Conservation (phyloP, 2,113 vertebrate genomes). For the Cercopithecus mona region DNA sequence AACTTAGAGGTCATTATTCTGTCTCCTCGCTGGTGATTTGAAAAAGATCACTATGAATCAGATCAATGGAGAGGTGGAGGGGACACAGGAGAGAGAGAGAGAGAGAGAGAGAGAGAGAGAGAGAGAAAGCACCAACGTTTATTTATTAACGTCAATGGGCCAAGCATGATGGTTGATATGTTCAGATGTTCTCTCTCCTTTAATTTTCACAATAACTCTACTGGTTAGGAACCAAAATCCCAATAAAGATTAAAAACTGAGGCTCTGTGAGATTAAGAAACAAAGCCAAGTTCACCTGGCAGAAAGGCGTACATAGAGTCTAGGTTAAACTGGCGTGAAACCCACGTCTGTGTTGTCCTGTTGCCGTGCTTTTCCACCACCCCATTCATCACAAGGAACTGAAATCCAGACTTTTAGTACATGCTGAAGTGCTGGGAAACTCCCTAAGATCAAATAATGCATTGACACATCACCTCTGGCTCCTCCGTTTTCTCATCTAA, state of each 20-base stretch:
- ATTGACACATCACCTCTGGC: neutral
- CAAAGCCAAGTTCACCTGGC: neutral
- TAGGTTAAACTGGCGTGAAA: neutral
- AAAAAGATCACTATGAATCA: neutral
- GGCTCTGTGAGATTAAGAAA: neutral
- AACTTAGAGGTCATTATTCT: constrained; percentile 5
- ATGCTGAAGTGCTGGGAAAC: neutral
- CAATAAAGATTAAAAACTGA: neutral
- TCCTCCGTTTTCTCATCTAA: neutral
- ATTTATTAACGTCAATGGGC: neutral
- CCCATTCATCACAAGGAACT: neutral
- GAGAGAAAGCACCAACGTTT: neutral
- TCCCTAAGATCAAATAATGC: neutral
- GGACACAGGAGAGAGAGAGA: neutral
- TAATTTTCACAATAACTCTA: constrained; percentile 8
- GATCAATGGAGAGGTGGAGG: neutral
- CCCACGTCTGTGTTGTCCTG: neutral
- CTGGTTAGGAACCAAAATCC: neutral
- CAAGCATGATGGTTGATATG: neutral
- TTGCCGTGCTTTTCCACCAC: accelerated
- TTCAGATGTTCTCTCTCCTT: neutral
- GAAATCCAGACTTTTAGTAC: neutral
- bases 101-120: too few species aligned
- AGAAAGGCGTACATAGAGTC: neutral
- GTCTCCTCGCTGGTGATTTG: neutral